Evolutionary conservation across 2,797 vertebrate species (phyloP), one percentile per base, ranked within the genome.

Genomic region (Lemur catta): DNA sequence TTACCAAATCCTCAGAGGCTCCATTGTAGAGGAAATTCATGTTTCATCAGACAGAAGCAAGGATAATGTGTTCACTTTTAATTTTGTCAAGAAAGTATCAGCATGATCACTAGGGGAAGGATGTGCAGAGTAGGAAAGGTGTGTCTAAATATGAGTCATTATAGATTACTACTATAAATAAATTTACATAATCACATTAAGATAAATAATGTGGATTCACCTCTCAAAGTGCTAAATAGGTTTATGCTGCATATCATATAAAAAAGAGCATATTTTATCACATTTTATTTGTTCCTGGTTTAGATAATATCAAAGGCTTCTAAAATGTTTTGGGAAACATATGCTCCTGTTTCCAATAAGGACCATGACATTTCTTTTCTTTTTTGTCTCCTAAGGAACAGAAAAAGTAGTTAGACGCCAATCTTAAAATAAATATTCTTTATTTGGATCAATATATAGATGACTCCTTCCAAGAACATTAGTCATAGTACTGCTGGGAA

Each of bases 351-450:
- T 84, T 97, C 57, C 57, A 95, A 81, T 75, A 79, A 95, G 26
- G 35, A 93, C 28, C 20, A 81, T n/a, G 65, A 52, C 7, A 7
- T 43, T 28, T 82, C 74, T 94, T 41, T 28, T 85, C 63, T 94
- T 65, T 28, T 61, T 87, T 22, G 79, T 50, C 22, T 69, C 28
- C 35, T 50, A 41, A 82, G 22, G 11, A 93, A 12, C 41, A 94
- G 30, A 86, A 84, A 90, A 57, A 91, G 20, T 91, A 88, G 59
- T 48, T 87, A 46, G 22, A 85, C 89, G 52, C 22, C 59, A 93
- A 93, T 95, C 89, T 93, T 96, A 93, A 97, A 96, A 96, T 96
- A 96, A 95, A 95, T 95, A 91, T 84, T 97, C 48, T 84, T 91
- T 91, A 90, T 96, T 96, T 97, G 75, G 67, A 95, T 96, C 92